phyloP scores from a whole-genome alignment of 2,888 invertebrate genomes.

The Acrocera orbiculus region DNA sequence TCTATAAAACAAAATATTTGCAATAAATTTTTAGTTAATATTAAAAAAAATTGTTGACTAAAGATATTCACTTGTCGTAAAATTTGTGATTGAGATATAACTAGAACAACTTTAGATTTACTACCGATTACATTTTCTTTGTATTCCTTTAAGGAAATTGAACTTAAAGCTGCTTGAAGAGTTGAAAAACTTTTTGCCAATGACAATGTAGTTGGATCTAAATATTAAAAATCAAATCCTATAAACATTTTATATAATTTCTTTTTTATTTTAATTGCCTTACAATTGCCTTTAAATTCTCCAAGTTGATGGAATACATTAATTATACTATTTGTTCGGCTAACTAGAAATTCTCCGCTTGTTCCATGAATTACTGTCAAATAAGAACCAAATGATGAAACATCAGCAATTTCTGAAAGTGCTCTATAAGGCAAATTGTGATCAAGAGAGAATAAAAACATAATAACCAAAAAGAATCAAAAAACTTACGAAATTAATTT shows the following conservation, averaged over 20 bases:
- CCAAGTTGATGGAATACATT: constrained; percentile 27
- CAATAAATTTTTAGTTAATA: background rate
- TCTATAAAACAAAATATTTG: constrained; percentile 1
- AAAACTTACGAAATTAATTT: constrained; percentile 36
- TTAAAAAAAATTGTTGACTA: background rate
- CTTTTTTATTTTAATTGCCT: constrained; percentile 18
- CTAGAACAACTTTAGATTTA: constrained; percentile 34
- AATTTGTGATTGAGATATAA: constrained; percentile 35
- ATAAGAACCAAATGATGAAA: constrained; percentile 39
- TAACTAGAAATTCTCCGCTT: constrained; percentile 41
- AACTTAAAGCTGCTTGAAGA: constrained; percentile 32
- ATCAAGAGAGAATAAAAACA: no score
- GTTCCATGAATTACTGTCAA: constrained; percentile 45
- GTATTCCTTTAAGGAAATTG: constrained; percentile 28
- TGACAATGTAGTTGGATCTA: constrained; percentile 13
- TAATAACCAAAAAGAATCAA: no score
- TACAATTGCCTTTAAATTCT: constrained; percentile 33
- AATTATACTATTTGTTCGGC: constrained; percentile 39
- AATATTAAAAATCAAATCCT: background rate
- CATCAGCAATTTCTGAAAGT: constrained; percentile 34
- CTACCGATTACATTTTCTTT: background rate
- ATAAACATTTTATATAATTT: background rate
- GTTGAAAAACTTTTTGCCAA: constrained; percentile 31
- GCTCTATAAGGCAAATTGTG: no score
- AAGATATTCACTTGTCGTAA: constrained; percentile 27